phyloP scores from a whole-genome alignment of 2,797 vertebrate genomes.

The Hippopotamyrus pictus region DNA sequence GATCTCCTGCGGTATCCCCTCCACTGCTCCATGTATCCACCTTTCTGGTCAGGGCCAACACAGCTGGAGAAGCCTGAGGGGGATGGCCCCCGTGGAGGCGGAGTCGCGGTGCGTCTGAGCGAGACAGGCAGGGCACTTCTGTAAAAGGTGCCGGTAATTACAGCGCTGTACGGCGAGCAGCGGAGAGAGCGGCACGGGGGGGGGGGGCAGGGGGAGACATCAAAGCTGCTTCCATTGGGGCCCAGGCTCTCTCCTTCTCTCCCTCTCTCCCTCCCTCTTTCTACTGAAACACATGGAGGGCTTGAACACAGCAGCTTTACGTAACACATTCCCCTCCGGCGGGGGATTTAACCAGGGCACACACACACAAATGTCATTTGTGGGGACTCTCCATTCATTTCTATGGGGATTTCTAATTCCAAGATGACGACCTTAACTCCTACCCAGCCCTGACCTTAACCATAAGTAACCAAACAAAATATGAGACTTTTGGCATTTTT shows the following conservation, averaged over 20 bases:
- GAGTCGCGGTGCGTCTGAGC: neutral
- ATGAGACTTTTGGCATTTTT: neutral
- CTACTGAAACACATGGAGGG: neutral
- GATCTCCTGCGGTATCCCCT: neutral
- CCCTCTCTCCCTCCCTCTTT: neutral
- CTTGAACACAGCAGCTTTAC: slow-evolving; percentile 19
- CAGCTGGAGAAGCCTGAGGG: neutral
- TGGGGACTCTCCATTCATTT: neutral
- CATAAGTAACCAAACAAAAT: neutral
- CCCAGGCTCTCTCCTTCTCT: neutral
- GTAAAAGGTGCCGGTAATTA: slow-evolving; percentile 20
- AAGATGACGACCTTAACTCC: neutral
- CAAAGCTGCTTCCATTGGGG: neutral
- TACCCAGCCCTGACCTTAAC: neutral
- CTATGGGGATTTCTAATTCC: neutral
- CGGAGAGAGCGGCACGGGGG: neutral
- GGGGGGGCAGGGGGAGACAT: neutral
- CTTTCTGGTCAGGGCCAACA: neutral
- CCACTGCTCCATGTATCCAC: neutral
- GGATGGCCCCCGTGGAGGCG: neutral
- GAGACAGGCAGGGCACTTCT: neutral
- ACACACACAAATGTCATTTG: neutral
- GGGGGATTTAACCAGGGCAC: neutral
- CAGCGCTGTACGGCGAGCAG: neutral
- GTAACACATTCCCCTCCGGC: neutral